These are phyloP conservation scores for Brenthis ino DNA, from an alignment of 2,888 invertebrate species.

Conservation along the genomic window DNA sequence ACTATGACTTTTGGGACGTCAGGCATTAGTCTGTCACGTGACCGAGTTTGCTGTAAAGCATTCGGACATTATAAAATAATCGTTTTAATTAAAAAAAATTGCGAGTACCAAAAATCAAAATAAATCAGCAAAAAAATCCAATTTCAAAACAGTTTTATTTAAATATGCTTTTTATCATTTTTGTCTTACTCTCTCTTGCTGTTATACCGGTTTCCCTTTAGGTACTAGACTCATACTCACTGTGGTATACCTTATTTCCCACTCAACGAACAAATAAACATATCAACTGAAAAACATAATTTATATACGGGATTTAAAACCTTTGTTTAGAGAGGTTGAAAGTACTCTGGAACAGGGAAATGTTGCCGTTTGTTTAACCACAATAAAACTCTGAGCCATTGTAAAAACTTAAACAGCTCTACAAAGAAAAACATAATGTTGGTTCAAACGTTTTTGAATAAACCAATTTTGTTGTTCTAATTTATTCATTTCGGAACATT, in stretches of 20 bases:
- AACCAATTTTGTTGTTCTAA: background rate
- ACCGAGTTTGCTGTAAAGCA: too few relatives aligned
- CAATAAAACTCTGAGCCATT: slow-evolving; percentile 1
- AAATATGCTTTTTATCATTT: too few relatives aligned
- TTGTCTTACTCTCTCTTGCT: too few relatives aligned
- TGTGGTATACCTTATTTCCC: slow-evolving; percentile 2
- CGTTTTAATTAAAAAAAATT: too few relatives aligned
- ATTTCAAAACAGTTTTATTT: too few relatives aligned
- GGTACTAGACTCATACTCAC: background rate
- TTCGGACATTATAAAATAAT: too few relatives aligned
- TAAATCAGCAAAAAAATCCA: too few relatives aligned
- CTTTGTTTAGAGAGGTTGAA: slow-evolving; percentile 4
- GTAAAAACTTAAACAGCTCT: slow-evolving; percentile 1
- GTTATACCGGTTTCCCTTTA: background rate
- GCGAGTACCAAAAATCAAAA: too few relatives aligned
- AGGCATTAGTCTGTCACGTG: too few relatives aligned
- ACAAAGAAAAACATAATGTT: background rate
- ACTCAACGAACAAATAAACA: slow-evolving; percentile 2
- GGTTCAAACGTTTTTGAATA: background rate
- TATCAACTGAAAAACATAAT: slow-evolving; percentile 10
- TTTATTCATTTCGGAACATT: background rate
- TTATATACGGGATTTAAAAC: slow-evolving; percentile 7
- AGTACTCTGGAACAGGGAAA: background rate
- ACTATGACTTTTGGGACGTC: too few relatives aligned
- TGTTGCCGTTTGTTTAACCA: slow-evolving; percentile 5